These are phyloP conservation scores for Conistra vaccinii DNA, from an alignment of 2,888 invertebrate species.

Conservation along the genomic window DNA sequence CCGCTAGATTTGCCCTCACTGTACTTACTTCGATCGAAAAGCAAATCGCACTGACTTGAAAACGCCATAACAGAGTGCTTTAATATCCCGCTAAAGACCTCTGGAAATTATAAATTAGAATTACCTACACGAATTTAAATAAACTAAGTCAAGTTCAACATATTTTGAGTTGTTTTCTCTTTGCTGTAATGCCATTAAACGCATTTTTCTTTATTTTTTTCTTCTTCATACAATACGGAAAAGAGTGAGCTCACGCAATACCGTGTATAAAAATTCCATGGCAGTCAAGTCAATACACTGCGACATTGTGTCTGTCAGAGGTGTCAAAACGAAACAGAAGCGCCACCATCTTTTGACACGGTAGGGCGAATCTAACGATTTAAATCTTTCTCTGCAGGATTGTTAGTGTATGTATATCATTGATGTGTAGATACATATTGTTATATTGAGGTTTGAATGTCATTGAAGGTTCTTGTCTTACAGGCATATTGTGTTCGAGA, in stretches of 20 bases:
- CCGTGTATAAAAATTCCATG: neutral
- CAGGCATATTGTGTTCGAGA: slow-evolving; percentile 9
- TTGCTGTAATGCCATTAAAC: too few species aligned
- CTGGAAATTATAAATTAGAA: neutral
- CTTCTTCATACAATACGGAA: neutral
- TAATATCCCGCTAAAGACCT: neutral
- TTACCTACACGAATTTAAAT: neutral
- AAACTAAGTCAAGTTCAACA: neutral
- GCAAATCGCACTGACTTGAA: neutral
- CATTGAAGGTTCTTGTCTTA: slow-evolving; percentile 22
- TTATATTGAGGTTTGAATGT: slow-evolving; percentile 6
- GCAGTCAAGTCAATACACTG: neutral
- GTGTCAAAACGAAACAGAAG: neutral
- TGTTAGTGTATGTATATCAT: slow-evolving; percentile 11
- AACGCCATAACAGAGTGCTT: too few species aligned
- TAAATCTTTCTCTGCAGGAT: slow-evolving; percentile 11
- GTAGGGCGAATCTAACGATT: neutral
- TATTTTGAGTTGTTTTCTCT: too few species aligned
- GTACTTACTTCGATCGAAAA: neutral
- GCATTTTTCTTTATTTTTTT: too few species aligned
- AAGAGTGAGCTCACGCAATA: neutral
- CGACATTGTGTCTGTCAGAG: neutral
- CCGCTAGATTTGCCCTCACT: neutral
- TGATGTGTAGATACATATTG: slow-evolving; percentile 8
- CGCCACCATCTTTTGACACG: neutral